phyloP scores from a whole-genome alignment of 2,888 invertebrate genomes.

The Drosophila subquinaria region DNA sequence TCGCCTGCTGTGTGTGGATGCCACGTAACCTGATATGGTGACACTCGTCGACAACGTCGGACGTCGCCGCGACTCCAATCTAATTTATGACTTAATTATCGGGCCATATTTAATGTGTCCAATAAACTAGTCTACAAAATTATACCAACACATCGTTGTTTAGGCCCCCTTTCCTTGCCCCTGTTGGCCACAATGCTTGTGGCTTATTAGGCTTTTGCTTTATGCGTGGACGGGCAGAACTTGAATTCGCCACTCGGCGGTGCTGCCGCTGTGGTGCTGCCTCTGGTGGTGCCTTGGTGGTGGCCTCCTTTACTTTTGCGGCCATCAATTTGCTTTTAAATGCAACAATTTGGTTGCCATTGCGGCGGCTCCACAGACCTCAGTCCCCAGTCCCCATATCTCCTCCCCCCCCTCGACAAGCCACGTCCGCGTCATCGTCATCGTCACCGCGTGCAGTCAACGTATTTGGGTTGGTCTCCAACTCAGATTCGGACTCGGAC shows the following conservation, averaged over 20 bases:
- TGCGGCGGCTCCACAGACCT: conserved; percentile 51
- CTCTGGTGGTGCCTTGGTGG: conserved; percentile 33
- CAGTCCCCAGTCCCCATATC: not conserved
- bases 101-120: conserved; percentile 85
- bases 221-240: conserved; percentile 72
- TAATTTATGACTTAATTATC: conserved; percentile 86
- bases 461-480: conserved; percentile 54
- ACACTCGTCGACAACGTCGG: conserved; percentile 70
- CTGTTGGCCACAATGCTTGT: conserved; percentile 22
- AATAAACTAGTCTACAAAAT: conserved; percentile 87
- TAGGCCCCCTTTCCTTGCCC: conserved; percentile 47
- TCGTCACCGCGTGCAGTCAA: conserved; percentile 67
- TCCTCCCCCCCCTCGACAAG: not conserved
- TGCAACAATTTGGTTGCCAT: conserved; percentile 81
- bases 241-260: conserved; percentile 61
- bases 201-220: conserved; percentile 80
- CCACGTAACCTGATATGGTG: conserved; percentile 79
- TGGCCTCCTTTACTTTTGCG: conserved; percentile 82
- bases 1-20: conserved; percentile 76
- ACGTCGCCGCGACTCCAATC: conserved; percentile 72
- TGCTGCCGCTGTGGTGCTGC: conserved; percentile 3
- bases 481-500: conserved; percentile 22
- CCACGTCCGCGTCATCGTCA: conserved; percentile 64
- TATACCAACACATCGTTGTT: conserved; percentile 81
- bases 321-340: conserved; percentile 84